Base-by-base conservation (phyloP, 2,888 invertebrate genomes). In the Camponotus fellah region DNA sequence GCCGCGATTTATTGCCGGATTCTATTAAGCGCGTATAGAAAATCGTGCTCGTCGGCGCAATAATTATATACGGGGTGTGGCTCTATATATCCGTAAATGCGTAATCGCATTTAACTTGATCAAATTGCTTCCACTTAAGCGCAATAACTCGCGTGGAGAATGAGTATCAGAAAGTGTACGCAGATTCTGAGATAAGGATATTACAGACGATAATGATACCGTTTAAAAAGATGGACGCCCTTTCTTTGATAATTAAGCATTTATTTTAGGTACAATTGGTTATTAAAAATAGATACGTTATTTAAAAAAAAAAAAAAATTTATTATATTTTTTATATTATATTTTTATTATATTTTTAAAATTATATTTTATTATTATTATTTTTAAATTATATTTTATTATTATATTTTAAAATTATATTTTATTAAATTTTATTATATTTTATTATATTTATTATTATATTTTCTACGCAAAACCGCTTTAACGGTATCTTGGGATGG, bases 1-100 rank as follows among this genome's bases (percentile, higher is more conserved):
- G 68, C 26, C 83, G 34, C 83, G 66, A 82, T 82, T 82, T 82
- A 83, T 60, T 32, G 62, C 56, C 56, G 49, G 40, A 84, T 62
- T 83, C 75, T 74, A 80, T 80, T 75, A 80, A 80, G 60, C 79
- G 46, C 76, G 26, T 74, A 46, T 34, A 60, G 79, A 80, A 80
- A 80, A 74, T 12, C 75, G 75, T 75, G 26, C 46, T 80, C 75
- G 60, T 75, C 60, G 46, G 37, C 34, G 46, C 21, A 60, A 79
- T 80, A 74, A 80, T 80, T 80, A 80, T 46, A 60, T 46, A 75
- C 60, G 34, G 17, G 21, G 74, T 46, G 79, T 60, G 75, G 75
- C 26, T 17, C 60, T 26, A 5, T 46, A 5, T 46, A 46, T 53
- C n/a, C 75, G 56, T 71, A 76, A 68, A 53, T 77, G 71, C 71